A percentile compares a stretch with the other conserved stretches of the same genome.
phyloP scores from a whole-genome alignment of 2,888 invertebrate species.

The Bombylius discolor region DNA sequence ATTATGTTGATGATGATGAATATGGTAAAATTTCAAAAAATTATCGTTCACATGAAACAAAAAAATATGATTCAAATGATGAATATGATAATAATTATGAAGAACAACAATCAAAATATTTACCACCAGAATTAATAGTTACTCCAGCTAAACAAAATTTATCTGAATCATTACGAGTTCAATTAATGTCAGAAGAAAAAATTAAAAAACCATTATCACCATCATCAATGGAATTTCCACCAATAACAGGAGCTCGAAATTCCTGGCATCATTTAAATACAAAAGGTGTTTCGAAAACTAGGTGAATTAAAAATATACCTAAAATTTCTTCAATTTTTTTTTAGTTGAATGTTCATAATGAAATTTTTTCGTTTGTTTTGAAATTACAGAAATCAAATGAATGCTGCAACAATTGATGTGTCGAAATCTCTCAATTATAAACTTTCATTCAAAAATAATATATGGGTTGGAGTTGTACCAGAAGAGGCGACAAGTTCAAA shows the following conservation, averaged over 20 bases:
- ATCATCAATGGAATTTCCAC: conserved; percentile 19
- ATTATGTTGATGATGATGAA: conserved; percentile 28
- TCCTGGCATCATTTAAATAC: conserved; percentile 33
- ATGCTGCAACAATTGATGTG: conserved; percentile 1
- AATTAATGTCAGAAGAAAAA: not conserved
- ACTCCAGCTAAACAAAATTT: too few relatives aligned
- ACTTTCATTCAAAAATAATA: conserved; percentile 54
- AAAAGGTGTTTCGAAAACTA: conserved; percentile 20
- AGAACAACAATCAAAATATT: conserved; percentile 2
- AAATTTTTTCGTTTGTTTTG: too few relatives aligned
- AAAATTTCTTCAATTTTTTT: too few relatives aligned
- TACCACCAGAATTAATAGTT: not conserved
- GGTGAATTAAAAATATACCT: conserved; percentile 11
- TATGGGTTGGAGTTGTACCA: conserved; percentile 55
- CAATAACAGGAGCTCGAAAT: conserved; percentile 21
- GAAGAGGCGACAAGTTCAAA: conserved; percentile 17
- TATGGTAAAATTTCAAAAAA: conserved; percentile 15
- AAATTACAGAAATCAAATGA: not conserved
- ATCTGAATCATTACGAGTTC: too few relatives aligned
- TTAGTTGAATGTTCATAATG: too few relatives aligned
- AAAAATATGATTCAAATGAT: conserved; percentile 1
- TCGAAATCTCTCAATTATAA: conserved; percentile 44
- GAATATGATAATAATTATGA: not conserved
- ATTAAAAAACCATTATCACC: conserved; percentile 5
- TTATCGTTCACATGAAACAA: not conserved